Evolutionary conservation across 2,888 invertebrate species (phyloP).

Genomic region (Junonia oenone): DNA sequence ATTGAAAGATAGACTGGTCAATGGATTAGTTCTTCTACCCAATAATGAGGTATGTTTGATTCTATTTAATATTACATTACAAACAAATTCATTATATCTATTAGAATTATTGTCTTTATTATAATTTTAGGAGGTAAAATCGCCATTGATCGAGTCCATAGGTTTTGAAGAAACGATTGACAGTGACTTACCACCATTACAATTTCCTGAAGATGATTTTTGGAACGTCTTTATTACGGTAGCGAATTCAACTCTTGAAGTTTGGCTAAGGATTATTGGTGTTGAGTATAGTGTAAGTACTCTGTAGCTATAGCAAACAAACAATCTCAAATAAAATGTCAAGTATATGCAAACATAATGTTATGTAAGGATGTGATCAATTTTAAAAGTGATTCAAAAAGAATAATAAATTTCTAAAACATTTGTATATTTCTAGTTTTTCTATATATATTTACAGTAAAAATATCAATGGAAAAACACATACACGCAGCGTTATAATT

Average conservation of each 20-base stretch:
- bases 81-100: no score
- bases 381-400: no score
- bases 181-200: slow-evolving; percentile 62
- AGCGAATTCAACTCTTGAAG: slow-evolving; percentile 80
- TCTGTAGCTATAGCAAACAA: no score
- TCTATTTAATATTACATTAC: neutral
- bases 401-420: no score
- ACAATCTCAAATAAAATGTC: no score
- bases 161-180: slow-evolving; percentile 51
- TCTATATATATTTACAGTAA: no score
- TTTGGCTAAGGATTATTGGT: slow-evolving; percentile 84
- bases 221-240: slow-evolving; percentile 83
- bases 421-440: no score
- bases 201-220: slow-evolving; percentile 65
- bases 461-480: no score
- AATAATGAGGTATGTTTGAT: slow-evolving; percentile 53
- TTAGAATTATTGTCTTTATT: neutral
- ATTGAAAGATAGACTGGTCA: slow-evolving; percentile 72
- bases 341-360: no score
- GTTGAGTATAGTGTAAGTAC: slow-evolving; percentile 81
- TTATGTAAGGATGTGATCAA: no score
- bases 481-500: no score
- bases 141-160: slow-evolving; percentile 35
- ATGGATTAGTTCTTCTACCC: slow-evolving; percentile 69
- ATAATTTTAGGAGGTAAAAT: slow-evolving; percentile 31